Evolutionary conservation across 2,888 invertebrate species (phyloP).

Genomic region (Taphrorychus bicolor): DNA sequence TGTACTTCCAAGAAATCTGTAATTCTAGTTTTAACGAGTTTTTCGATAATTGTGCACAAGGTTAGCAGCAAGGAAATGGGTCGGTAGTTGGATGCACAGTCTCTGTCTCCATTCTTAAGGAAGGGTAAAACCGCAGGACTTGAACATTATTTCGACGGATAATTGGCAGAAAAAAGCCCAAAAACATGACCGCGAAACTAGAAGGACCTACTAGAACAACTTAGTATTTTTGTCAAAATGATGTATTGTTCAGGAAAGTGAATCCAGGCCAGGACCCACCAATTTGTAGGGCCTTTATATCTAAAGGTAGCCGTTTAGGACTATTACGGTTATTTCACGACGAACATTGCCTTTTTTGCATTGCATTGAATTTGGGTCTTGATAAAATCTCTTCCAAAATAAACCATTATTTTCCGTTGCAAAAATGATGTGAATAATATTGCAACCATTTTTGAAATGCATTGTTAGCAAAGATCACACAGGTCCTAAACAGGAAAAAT

Average conservation of each 20-base stretch:
- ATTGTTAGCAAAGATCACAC: background rate
- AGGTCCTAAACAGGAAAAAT: background rate
- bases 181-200: constrained; percentile 22
- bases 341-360: too few species aligned
- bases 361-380: background rate
- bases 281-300: background rate
- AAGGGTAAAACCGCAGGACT: too few species aligned
- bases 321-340: background rate
- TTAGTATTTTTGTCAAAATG: constrained; percentile 9
- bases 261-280: background rate
- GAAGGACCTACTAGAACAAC: constrained; percentile 9
- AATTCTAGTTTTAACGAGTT: too few species aligned
- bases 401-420: background rate
- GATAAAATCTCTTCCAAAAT: background rate
- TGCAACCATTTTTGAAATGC: background rate
- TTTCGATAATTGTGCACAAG: too few species aligned
- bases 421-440: background rate
- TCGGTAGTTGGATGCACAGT: too few species aligned
- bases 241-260: background rate
- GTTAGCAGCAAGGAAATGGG: too few species aligned
- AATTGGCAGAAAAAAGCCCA: constrained; percentile 24
- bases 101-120: too few species aligned
- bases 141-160: constrained; percentile 6
- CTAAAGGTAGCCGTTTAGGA: background rate
- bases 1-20: too few species aligned